phyloP scores from a whole-genome alignment of 2,888 invertebrate species.

The Amblyjoppa proteus region DNA sequence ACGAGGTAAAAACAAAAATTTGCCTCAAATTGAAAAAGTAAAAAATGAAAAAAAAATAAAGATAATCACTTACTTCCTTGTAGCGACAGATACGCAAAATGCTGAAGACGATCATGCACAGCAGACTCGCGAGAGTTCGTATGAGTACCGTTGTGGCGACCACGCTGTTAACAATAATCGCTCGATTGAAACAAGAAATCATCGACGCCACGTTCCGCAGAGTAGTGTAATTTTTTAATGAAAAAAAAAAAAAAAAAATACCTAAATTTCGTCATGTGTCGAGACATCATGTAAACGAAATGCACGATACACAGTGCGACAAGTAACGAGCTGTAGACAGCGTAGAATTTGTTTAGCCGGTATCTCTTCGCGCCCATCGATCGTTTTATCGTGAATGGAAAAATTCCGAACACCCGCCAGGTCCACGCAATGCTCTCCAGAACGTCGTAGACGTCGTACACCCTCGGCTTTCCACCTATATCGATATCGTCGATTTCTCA shows the following conservation, averaged over 20 bases:
- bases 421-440: constrained; percentile 57
- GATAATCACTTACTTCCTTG: constrained; percentile 45
- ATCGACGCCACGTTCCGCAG: too few relatives aligned
- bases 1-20: neutral
- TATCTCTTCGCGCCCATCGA: constrained; percentile 47
- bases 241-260: neutral
- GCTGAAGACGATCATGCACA: constrained; percentile 47
- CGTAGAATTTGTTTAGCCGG: constrained; percentile 44
- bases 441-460: constrained; percentile 47
- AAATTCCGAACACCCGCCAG: constrained; percentile 61
- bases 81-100: constrained; percentile 50
- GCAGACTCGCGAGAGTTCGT: constrained; percentile 4
- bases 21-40: neutral
- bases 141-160: neutral
- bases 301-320: neutral
- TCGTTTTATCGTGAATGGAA: constrained; percentile 51
- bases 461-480: constrained; percentile 14
- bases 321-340: constrained; percentile 20
- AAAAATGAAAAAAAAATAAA: neutral
- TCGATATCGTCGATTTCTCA: neutral
- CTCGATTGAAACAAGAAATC: neutral
- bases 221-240: neutral
- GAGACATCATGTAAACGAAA: neutral
- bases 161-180: neutral
- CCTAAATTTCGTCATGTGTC: neutral